Percentiles rank a stretch among this genome's conserved stretches.
Evolutionary conservation across 2,888 invertebrate species (phyloP).

Genomic region (Macropis europaea): DNA sequence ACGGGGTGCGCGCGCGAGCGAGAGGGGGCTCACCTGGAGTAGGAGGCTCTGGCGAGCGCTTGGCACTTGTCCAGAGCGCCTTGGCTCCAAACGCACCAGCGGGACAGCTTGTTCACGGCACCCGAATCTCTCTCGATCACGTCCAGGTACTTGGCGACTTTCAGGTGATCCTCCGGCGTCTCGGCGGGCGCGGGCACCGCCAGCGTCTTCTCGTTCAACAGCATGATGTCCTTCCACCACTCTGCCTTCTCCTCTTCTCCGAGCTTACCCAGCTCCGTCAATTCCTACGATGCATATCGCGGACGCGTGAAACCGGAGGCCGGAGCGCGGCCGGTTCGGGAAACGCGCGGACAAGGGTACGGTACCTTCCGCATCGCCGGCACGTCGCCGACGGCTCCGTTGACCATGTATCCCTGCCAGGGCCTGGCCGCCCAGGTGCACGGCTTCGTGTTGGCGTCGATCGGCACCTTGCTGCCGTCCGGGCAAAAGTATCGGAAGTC

Average conservation of each 20-base stretch:
- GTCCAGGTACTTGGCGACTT: constrained; percentile 85
- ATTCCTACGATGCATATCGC: constrained; percentile 55
- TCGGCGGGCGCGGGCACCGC: constrained; percentile 85
- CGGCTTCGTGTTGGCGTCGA: constrained; percentile 83
- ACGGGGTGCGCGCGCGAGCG: too few relatives aligned
- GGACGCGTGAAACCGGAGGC: too few relatives aligned
- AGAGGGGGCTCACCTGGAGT: constrained; percentile 80
- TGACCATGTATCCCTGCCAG: constrained; percentile 90
- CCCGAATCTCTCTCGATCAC: constrained; percentile 88
- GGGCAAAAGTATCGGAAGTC: constrained; percentile 90
- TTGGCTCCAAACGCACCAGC: constrained; percentile 84
- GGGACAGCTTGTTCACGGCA: constrained; percentile 84
- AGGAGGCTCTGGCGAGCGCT: constrained; percentile 86
- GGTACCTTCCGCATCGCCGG: constrained; percentile 71
- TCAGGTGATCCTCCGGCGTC: constrained; percentile 83
- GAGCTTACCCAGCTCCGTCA: constrained; percentile 72
- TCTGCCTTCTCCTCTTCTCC: constrained; percentile 78
- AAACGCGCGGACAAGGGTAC: too few relatives aligned
- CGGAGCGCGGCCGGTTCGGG: too few relatives aligned
- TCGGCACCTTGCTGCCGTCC: constrained; percentile 86
- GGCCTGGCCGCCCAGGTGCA: constrained; percentile 93
- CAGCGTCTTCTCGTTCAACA: constrained; percentile 83
- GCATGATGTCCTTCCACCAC: constrained; percentile 81
- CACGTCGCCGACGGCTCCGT: constrained; percentile 81
- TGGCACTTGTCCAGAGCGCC: constrained; percentile 88